A percentile compares a stretch with the other conserved stretches of the same genome.
phyloP scores from a whole-genome alignment of 2,797 vertebrate genomes.

The Pseudocheirus occidentalis region DNA sequence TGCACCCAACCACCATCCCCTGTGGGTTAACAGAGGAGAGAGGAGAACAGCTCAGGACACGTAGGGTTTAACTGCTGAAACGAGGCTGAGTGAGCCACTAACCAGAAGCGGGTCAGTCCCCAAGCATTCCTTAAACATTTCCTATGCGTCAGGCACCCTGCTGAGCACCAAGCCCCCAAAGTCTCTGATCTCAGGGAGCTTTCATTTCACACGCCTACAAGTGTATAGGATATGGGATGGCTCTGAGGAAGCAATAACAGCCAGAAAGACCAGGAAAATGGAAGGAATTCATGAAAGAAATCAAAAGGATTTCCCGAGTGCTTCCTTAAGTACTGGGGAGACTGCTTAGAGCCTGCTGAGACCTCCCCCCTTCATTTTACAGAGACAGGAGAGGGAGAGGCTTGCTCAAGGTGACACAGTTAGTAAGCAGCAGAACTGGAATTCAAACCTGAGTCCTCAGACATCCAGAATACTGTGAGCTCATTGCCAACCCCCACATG shows the following conservation, averaged over 20 bases:
- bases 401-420: not conserved
- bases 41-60: not conserved
- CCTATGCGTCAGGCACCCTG: not conserved
- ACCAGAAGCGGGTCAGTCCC: not conserved
- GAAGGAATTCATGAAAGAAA: not conserved
- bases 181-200: not conserved
- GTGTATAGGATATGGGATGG: not conserved
- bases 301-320: not conserved
- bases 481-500: not conserved
- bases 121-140: not conserved
- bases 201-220: not conserved
- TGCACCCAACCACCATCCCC: too few species aligned
- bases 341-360: not conserved
- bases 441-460: not conserved
- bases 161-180: not conserved
- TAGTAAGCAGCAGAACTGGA: not conserved
- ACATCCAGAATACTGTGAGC: not conserved
- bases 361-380: not conserved
- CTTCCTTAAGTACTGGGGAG: not conserved
- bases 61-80: not conserved
- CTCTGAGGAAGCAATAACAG: not conserved
- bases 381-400: not conserved
- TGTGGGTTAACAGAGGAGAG: not conserved
- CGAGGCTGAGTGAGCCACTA: not conserved
- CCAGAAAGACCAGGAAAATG: conserved; percentile 36